Conservation (phyloP, 2,113 vertebrate species). For the Pristiophorus japonicus region DNA sequence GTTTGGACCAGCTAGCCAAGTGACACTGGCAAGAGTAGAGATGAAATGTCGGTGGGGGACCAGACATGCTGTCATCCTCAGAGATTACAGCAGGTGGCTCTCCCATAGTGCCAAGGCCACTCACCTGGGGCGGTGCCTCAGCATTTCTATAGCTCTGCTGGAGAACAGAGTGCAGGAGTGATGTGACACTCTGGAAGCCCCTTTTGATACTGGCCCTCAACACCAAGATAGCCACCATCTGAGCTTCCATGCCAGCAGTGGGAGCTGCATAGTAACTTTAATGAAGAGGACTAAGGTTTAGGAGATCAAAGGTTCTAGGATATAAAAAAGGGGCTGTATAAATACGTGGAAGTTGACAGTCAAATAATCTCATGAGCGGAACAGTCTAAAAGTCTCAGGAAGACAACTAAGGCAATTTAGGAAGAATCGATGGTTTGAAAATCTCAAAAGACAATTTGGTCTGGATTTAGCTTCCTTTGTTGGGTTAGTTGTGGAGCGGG, state of each 20-base stretch:
- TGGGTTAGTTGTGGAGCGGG: no score
- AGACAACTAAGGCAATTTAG: no score
- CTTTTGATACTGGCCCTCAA: neutral
- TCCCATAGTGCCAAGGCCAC: no score
- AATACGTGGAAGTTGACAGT: neutral
- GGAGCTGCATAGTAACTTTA: neutral
- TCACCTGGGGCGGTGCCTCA: no score
- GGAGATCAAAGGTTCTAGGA: neutral
- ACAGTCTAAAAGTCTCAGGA: no score
- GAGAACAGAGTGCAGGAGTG: neutral
- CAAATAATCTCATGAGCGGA: neutral
- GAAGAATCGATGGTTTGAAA: no score
- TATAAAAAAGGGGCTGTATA: neutral
- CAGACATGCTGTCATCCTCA: neutral
- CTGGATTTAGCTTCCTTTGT: no score
- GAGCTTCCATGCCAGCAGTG: neutral
- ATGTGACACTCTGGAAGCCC: neutral
- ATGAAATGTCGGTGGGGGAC: no score
- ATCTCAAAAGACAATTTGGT: no score
- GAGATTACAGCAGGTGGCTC: neutral
- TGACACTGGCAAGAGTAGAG: no score
- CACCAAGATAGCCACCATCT: neutral
- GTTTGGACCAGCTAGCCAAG: no score
- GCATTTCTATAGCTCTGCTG: neutral
- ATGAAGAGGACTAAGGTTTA: neutral